These are phyloP conservation scores for Eunapius fragilis DNA, from an alignment of 37 sponge, comb jelly and placozoan genomes.

Conservation along the genomic window DNA sequence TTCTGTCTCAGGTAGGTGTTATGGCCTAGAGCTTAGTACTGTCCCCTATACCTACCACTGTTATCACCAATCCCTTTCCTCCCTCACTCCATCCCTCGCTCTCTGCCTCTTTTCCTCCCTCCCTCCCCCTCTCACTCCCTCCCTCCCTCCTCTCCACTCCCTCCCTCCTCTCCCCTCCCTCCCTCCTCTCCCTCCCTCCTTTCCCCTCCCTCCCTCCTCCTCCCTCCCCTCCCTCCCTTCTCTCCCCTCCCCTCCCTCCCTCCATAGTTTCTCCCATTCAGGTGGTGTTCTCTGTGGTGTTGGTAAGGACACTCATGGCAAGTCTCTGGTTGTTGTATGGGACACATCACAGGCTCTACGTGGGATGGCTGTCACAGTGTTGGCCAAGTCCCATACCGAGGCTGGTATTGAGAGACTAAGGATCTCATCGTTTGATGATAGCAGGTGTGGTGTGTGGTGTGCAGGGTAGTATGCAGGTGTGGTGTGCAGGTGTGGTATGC, in stretches of 20 bases:
- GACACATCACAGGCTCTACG: slow-evolving; percentile 14
- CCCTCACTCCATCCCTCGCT: too few relatives aligned
- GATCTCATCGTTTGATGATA: slow-evolving; percentile 75
- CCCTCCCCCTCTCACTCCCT: not conserved
- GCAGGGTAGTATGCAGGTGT: not conserved
- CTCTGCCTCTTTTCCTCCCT: not conserved
- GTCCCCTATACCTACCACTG: not conserved
- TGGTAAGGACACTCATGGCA: slow-evolving; percentile 74
- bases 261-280: slow-evolving; percentile 70
- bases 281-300: slow-evolving; percentile 78
- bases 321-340: slow-evolving; percentile 69
- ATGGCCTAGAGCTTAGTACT: not conserved
- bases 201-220: not conserved
- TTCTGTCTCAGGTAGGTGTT: slow-evolving; percentile 62
- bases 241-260: not conserved
- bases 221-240: not conserved
- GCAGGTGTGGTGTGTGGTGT: slow-evolving; percentile 56
- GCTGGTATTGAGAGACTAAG: slow-evolving; percentile 64
- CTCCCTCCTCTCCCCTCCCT: not conserved
- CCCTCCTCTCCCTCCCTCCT: not conserved
- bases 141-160: not conserved
- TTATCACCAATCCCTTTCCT: not conserved
- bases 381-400: slow-evolving; percentile 79
- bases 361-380: slow-evolving; percentile 42
- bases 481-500: not conserved